Evolutionary conservation across 2,113 vertebrate species (phyloP).

Genomic region (Cnemophilus loriae): DNA sequence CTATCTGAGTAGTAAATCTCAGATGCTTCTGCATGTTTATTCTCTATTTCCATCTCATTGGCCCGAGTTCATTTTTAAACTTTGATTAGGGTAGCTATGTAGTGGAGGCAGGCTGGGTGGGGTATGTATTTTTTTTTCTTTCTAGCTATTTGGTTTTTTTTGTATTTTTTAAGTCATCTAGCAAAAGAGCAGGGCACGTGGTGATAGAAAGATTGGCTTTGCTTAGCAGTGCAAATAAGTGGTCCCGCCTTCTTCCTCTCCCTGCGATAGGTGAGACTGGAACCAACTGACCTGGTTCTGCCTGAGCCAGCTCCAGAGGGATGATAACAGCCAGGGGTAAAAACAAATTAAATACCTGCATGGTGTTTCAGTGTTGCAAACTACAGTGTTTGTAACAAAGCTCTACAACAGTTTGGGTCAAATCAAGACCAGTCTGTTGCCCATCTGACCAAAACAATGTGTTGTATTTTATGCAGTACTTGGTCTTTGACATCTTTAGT

Average conservation of each 20-base stretch:
- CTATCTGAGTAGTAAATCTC: constrained; percentile 61
- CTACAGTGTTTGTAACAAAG: neutral
- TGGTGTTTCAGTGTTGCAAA: neutral
- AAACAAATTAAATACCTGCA: constrained; percentile 28
- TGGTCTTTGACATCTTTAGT: neutral
- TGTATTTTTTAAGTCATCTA: too few species aligned
- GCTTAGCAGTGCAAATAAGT: constrained; percentile 42
- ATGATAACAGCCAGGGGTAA: constrained; percentile 39
- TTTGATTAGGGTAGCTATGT: constrained; percentile 19
- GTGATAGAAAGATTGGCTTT: constrained; percentile 42
- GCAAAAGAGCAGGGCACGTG: neutral
- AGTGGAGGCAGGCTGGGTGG: neutral
- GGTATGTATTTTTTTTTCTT: neutral
- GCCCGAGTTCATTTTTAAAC: constrained; percentile 42
- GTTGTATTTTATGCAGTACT: neutral
- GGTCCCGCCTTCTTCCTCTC: constrained; percentile 6
- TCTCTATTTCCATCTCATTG: constrained; percentile 58
- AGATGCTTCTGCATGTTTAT: constrained; percentile 51
- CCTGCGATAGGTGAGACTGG: constrained; percentile 31
- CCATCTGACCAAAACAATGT: neutral
- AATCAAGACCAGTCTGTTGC: neutral
- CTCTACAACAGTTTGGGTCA: neutral
- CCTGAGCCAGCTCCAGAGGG: constrained; percentile 21
- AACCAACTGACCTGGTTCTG: constrained; percentile 54
- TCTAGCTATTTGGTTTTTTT: too few species aligned